phyloP scores from a whole-genome alignment of 1,140 invertebrate species.

The Limonius californicus region DNA sequence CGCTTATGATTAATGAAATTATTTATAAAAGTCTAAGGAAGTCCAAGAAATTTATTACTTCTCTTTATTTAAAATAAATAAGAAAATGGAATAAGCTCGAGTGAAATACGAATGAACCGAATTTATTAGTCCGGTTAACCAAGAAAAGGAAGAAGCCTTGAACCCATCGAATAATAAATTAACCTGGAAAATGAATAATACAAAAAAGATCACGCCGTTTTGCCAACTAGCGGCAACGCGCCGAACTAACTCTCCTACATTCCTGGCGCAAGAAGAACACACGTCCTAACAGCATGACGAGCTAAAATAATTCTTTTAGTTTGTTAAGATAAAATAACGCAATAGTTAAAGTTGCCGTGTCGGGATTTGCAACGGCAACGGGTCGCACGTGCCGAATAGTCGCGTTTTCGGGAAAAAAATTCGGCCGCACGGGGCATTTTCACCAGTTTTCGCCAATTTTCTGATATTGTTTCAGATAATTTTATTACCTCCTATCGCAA shows the following conservation, averaged over 20 bases:
- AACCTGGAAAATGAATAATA: conserved; percentile 26
- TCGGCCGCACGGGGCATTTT: neutral
- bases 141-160: conserved; percentile 21
- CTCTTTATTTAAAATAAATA: too few relatives aligned
- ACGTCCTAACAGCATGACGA: conserved; percentile 20
- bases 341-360: neutral
- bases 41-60: too few relatives aligned
- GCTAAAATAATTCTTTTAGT: conserved; percentile 24
- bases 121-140: neutral
- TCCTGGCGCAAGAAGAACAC: conserved; percentile 21
- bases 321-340: conserved; percentile 8
- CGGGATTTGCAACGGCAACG: neutral
- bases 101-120: neutral
- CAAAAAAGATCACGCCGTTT: conserved; percentile 21
- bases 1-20: too few relatives aligned
- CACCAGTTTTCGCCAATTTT: conserved; percentile 11
- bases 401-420: conserved; percentile 9
- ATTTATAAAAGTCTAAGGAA: too few relatives aligned
- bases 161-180: conserved; percentile 23
- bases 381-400: neutral
- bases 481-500: neutral
- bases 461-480: conserved; percentile 2
- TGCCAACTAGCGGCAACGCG: conserved; percentile 21
- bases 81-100: neutral
- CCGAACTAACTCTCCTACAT: conserved; percentile 24